A percentile compares a stretch with the other conserved stretches of the same genome.
phyloP scores from a whole-genome alignment of 2,888 invertebrate genomes.

The Epinotia bilunana region DNA sequence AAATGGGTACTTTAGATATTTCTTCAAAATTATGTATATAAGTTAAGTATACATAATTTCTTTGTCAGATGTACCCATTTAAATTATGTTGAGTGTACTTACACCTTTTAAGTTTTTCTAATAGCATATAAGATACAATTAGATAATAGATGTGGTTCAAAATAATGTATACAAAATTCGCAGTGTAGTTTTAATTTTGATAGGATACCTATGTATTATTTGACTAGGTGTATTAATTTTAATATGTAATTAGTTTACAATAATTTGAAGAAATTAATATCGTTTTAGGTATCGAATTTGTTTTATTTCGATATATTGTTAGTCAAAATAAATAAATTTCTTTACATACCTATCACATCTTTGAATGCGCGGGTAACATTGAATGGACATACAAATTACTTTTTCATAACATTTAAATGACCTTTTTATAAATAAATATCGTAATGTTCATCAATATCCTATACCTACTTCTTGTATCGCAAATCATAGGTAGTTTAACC shows the following conservation, averaged over 20 bases:
- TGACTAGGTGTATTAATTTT: constrained; percentile 17
- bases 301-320: constrained; percentile 17
- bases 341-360: too few relatives aligned
- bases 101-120: constrained; percentile 29
- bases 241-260: constrained; percentile 35
- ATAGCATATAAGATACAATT: constrained; percentile 38
- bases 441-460: too few relatives aligned
- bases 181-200: constrained; percentile 32
- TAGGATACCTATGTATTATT: constrained; percentile 28
- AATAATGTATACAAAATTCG: constrained; percentile 25
- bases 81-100: neutral
- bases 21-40: too few relatives aligned
- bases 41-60: neutral
- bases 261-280: constrained; percentile 30
- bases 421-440: too few relatives aligned
- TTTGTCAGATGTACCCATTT: neutral
- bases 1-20: neutral
- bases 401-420: too few relatives aligned
- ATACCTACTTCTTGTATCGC: too few relatives aligned
- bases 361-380: too few relatives aligned
- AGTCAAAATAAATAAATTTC: neutral
- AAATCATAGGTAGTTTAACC: too few relatives aligned
- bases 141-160: constrained; percentile 15
- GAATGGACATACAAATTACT: too few relatives aligned
- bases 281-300: constrained; percentile 7